These are phyloP conservation scores for Sebastes matsubarae DNA, from an alignment of 2,797 vertebrate genomes.

Conservation along the genomic window DNA sequence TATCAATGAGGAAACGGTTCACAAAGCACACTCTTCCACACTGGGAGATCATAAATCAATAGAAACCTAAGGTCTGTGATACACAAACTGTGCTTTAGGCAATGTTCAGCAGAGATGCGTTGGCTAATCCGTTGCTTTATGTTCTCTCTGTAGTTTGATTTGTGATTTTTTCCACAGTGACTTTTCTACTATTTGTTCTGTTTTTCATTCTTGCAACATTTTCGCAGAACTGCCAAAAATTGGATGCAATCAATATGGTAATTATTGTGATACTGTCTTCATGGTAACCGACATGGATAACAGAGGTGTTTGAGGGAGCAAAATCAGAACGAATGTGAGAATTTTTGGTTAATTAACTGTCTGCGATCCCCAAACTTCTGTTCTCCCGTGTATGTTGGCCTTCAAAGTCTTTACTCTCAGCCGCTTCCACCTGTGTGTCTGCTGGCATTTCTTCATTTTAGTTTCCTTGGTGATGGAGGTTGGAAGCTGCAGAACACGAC, in stretches of 20 bases:
- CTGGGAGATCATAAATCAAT: slow-evolving; percentile 58
- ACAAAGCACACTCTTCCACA: slow-evolving; percentile 31
- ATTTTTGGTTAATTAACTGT: slow-evolving; percentile 19
- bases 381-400: background rate
- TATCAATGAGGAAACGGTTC: slow-evolving; percentile 65
- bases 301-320: background rate
- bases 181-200: slow-evolving; percentile 13
- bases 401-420: background rate
- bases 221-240: background rate
- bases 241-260: background rate
- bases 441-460: background rate
- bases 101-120: slow-evolving; percentile 30
- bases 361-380: background rate
- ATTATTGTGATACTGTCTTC: background rate
- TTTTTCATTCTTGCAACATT: background rate
- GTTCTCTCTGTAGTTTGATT: slow-evolving; percentile 19
- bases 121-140: slow-evolving; percentile 30
- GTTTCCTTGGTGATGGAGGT: slow-evolving; percentile 36
- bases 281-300: background rate
- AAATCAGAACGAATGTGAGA: background rate
- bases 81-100: slow-evolving; percentile 43
- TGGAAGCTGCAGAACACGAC: background rate
- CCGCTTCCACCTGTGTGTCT: background rate
- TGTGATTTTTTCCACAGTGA: slow-evolving; percentile 3
- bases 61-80: slow-evolving; percentile 34